Evolutionary conservation across 2,888 invertebrate genomes (phyloP).

Genomic region (Choristoneura rosaceana): DNA sequence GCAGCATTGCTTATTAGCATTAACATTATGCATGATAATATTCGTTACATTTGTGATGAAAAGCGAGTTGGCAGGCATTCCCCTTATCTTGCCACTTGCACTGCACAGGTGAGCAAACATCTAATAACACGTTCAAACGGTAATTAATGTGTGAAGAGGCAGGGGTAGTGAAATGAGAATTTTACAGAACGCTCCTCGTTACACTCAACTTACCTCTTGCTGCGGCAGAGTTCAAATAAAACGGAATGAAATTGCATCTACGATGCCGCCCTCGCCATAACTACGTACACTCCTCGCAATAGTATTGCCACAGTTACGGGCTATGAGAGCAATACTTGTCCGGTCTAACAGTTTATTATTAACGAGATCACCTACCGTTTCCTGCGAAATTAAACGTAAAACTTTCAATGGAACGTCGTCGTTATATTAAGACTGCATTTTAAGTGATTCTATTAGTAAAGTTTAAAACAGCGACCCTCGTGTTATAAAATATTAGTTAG

Average conservation of each 20-base stretch:
- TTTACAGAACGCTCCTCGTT: conserved; percentile 47
- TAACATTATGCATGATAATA: neutral
- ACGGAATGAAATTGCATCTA: conserved; percentile 64
- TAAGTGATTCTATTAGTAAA: neutral
- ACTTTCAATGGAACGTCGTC: conserved; percentile 1
- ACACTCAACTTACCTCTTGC: conserved; percentile 54
- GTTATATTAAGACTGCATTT: neutral
- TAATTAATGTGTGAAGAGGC: conserved; percentile 33
- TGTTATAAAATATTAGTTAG: too few species aligned
- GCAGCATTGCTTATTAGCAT: neutral
- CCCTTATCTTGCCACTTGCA: conserved; percentile 5
- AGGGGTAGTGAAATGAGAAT: conserved; percentile 35
- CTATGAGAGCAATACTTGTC: conserved; percentile 62
- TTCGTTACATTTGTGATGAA: neutral
- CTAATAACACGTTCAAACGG: conserved; percentile 35
- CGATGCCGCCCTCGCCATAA: conserved; percentile 48
- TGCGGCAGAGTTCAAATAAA: conserved; percentile 64
- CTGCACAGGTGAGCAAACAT: conserved; percentile 28
- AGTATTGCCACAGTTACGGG: conserved; percentile 61
- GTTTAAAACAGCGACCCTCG: neutral
- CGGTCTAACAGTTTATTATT: conserved; percentile 47
- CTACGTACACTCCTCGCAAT: conserved; percentile 52
- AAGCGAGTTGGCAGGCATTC: neutral
- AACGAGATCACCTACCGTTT: conserved; percentile 30
- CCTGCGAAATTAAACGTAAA: conserved; percentile 23